These are phyloP conservation scores for Priapulus caudatus DNA, from an alignment of 2,888 invertebrate species.

Conservation along the genomic window DNA sequence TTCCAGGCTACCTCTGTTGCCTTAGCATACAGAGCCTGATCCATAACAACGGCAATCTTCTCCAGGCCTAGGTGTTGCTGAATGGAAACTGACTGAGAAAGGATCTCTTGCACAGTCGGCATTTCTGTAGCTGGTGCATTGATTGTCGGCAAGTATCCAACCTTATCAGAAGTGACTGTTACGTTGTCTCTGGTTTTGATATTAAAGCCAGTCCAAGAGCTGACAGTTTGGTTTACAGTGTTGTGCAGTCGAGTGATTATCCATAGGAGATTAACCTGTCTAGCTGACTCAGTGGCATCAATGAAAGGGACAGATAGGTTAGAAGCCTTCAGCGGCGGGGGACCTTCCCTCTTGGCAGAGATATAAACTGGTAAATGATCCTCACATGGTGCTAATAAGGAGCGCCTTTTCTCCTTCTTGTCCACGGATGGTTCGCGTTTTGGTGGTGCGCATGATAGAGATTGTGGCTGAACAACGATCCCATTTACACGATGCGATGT, in stretches of 20 bases:
- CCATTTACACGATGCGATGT: slow-evolving; percentile 23
- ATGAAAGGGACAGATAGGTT: too few species aligned
- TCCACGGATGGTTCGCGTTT: too few species aligned
- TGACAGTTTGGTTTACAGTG: slow-evolving; percentile 12
- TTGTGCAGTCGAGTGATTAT: slow-evolving; percentile 8
- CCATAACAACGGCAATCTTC: slow-evolving; percentile 12
- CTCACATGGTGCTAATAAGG: background rate
- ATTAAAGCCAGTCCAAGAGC: slow-evolving; percentile 19
- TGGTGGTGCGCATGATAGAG: slow-evolving; percentile 12
- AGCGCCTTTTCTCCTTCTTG: too few species aligned
- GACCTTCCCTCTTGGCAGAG: too few species aligned
- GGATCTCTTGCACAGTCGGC: slow-evolving; percentile 9
- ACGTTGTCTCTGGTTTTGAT: slow-evolving; percentile 12
- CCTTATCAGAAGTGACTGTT: slow-evolving; percentile 9
- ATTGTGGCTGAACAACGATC: slow-evolving; percentile 19
- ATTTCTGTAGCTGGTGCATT: slow-evolving; percentile 5
- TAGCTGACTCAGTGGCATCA: too few species aligned
- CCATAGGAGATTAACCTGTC: too few species aligned
- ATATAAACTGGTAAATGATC: background rate
- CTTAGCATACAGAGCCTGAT: slow-evolving; percentile 23
- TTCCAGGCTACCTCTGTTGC: slow-evolving; percentile 21
- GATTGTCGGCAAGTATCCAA: slow-evolving; percentile 17
- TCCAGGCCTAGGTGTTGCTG: slow-evolving; percentile 6
- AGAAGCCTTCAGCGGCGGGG: too few species aligned
- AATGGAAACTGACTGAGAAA: background rate